Conservation (phyloP, 1,140 invertebrate species). For the Branchinecta lynchi region DNA sequence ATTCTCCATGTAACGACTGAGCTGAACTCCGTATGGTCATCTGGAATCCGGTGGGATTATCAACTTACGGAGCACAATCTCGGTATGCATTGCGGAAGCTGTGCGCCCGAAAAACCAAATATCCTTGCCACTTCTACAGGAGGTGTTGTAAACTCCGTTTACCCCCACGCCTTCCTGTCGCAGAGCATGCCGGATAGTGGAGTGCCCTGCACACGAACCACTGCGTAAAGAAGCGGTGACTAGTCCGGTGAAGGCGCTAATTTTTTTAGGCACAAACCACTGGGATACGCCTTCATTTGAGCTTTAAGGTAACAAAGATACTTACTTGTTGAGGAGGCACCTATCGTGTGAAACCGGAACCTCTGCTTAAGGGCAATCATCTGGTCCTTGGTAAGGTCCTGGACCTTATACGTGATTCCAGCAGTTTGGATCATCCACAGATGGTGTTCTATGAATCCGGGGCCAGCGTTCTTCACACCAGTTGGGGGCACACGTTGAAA, state of each 20-base stretch:
- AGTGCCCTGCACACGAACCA: too few species aligned
- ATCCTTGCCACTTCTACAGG: slow-evolving; percentile 31
- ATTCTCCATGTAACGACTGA: too few species aligned
- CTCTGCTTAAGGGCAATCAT: slow-evolving; percentile 16
- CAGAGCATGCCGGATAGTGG: slow-evolving; percentile 22
- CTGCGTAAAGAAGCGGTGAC: too few species aligned
- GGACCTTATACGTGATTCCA: slow-evolving; percentile 20
- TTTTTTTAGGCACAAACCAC: too few species aligned
- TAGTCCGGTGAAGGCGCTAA: too few species aligned
- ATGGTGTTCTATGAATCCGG: slow-evolving; percentile 18
- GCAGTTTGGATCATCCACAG: slow-evolving; percentile 17
- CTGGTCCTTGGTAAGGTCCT: slow-evolving; percentile 19
- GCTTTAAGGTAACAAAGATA: too few species aligned
- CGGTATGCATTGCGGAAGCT: slow-evolving; percentile 40
- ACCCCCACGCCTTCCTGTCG: slow-evolving; percentile 60
- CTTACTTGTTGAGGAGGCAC: slow-evolving; percentile 20
- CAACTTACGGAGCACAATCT: slow-evolving; percentile 10
- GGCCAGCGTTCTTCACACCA: background rate
- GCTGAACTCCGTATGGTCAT: slow-evolving; percentile 29
- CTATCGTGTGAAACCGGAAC: slow-evolving; percentile 17
- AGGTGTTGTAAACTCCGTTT: slow-evolving; percentile 36
- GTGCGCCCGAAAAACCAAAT: slow-evolving; percentile 35
- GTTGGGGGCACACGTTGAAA: slow-evolving; percentile 17
- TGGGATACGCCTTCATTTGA: too few species aligned
- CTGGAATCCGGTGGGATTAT: slow-evolving; percentile 60